These are phyloP conservation scores for Chamaetylas fuelleborni DNA, from an alignment of 2,113 vertebrate species.

Conservation along the genomic window DNA sequence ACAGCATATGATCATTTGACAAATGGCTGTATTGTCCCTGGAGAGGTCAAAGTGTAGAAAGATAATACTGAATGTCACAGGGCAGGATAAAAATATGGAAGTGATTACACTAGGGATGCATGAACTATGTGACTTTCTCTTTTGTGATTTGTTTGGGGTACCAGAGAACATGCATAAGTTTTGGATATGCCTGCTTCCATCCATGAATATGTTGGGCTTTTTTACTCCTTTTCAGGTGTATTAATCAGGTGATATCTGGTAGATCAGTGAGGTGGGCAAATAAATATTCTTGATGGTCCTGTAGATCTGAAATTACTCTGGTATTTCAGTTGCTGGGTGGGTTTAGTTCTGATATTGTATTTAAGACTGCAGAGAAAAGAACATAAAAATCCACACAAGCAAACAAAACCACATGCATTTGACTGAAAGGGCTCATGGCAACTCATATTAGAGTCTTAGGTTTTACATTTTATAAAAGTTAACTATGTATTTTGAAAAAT, in stretches of 20 bases:
- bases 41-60: not conserved
- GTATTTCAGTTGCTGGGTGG: not conserved
- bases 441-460: not conserved
- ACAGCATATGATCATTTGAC: not conserved
- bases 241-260: not conserved
- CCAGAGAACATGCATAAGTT: not conserved
- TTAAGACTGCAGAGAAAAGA: not conserved
- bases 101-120: not conserved
- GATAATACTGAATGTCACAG: not conserved
- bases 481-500: not conserved
- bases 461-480: not conserved
- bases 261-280: not conserved
- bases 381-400: not conserved
- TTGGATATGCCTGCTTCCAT: not conserved
- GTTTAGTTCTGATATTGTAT: not conserved
- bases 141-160: not conserved
- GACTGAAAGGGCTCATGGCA: not conserved
- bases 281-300: not conserved
- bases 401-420: not conserved
- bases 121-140: not conserved
- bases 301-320: not conserved
- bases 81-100: not conserved
- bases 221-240: not conserved
- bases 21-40: not conserved
- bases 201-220: accelerated